Conservation (phyloP, 2,888 invertebrate species). For the Dasysyrphus tricinctus region DNA sequence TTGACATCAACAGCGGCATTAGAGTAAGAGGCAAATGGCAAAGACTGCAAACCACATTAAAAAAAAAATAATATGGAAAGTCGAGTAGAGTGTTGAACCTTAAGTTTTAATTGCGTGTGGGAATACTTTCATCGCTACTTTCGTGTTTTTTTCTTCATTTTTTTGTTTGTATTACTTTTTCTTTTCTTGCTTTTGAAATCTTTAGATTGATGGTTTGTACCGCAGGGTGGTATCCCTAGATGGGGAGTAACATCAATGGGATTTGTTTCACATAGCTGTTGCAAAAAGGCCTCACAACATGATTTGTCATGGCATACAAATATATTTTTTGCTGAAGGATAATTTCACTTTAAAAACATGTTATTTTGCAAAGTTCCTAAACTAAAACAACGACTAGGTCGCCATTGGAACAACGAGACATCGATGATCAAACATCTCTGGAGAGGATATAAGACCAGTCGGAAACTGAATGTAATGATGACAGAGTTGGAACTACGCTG, state of each 20-base stretch:
- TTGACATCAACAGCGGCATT: neutral
- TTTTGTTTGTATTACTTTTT: neutral
- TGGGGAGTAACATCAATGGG: neutral
- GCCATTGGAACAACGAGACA: too few relatives aligned
- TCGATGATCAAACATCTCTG: too few relatives aligned
- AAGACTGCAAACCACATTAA: neutral
- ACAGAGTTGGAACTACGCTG: too few relatives aligned
- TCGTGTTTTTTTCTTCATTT: neutral
- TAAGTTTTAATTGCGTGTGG: slow-evolving; percentile 74
- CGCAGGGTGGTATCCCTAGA: neutral
- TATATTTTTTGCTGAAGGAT: neutral
- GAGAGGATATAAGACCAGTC: too few relatives aligned
- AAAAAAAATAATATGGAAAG: slow-evolving; percentile 47
- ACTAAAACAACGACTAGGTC: too few relatives aligned
- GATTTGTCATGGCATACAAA: neutral
- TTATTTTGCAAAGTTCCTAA: too few relatives aligned
- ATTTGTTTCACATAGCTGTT: neutral
- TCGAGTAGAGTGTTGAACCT: slow-evolving; percentile 70
- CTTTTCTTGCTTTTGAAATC: neutral
- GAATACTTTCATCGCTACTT: slow-evolving; percentile 60
- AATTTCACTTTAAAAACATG: too few relatives aligned
- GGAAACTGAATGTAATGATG: too few relatives aligned
- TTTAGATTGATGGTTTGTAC: neutral
- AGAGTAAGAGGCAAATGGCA: neutral
- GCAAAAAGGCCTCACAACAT: neutral